Base-by-base conservation (phyloP, 2,113 vertebrate genomes). In the Leuciscus idus region DNA sequence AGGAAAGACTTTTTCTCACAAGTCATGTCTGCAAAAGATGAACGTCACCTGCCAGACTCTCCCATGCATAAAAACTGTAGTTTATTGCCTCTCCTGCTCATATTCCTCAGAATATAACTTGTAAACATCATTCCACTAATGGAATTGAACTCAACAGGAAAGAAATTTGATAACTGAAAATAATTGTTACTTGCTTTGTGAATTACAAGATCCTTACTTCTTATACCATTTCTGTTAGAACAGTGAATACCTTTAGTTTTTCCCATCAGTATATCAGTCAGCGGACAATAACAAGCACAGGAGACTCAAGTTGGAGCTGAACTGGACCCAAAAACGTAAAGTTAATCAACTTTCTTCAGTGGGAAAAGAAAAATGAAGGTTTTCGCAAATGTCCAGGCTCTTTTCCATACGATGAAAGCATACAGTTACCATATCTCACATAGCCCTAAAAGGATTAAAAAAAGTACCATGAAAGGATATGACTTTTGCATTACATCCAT, bases 221-320 rank as follows among this genome's bases (percentile, higher is more conserved):
- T 61, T 62, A 61, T 82, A 89, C 87, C 82, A 86, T 91, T 84
- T 81, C 85, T 75, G 73, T 78, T 83, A 86, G 83, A 59, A 89
- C 73, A 86, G 86, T 85, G 81, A 87, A 81, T 89, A 84, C 17
- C 23, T 86, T 90, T 83, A 55, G 66, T 39, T 79, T 88, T 86
- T 77, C 83, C 81, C 48, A 52, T 87, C 83, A 68, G 83, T 76
- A 28, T 87, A 85, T 88, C 91, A 95, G 94, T 96, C 97, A 96
- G 96, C 96, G 96, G 96, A 96, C 95, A 84, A 89, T 91, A 93
- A 95, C 94, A 95, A 95, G 94, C 92, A 90, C 91, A 92, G 91
- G 70, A 81, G 48, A 86, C 81, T 74, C 64, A 78, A 88, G 36
- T 4, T 84, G 89, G 81, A 88, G 81, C 81, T 84, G 1, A 57